Conservation (phyloP, 2,797 vertebrate genomes). For the Cephalopachus bancanus region DNA sequence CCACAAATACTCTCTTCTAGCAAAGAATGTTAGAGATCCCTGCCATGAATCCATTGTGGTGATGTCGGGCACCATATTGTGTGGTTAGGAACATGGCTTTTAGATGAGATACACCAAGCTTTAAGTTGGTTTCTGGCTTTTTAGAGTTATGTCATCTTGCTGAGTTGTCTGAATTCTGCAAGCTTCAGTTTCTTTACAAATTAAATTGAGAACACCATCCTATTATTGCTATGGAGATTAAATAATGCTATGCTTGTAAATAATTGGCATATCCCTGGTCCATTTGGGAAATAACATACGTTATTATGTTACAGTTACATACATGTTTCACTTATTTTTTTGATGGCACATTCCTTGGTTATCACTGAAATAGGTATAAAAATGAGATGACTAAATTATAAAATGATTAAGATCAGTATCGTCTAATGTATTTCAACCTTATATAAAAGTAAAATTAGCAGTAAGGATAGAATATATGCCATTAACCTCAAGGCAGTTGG, state of each 20-base stretch:
- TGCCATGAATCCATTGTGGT: too few species aligned
- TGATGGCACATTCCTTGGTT: neutral
- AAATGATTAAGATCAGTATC: slow-evolving; percentile 29
- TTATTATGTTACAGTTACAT: neutral
- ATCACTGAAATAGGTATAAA: neutral
- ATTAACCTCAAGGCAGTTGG: neutral
- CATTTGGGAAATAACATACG: neutral
- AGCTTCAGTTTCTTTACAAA: neutral
- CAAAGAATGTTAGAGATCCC: neutral
- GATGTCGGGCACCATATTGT: neutral
- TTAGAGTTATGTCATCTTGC: neutral
- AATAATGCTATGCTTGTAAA: slow-evolving; percentile 27
- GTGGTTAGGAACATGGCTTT: neutral
- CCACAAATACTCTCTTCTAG: neutral
- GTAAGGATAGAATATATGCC: neutral
- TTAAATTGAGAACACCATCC: slow-evolving; percentile 3
- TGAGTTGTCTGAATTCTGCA: neutral
- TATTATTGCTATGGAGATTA: neutral
- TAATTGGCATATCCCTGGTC: neutral
- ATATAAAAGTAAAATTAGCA: slow-evolving; percentile 24
- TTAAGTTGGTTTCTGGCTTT: neutral
- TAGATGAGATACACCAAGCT: neutral
- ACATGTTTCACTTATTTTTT: neutral
- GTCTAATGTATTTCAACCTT: slow-evolving; percentile 37
- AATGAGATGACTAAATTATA: neutral